Percentiles rank a stretch among this genome's conserved stretches.
Conservation (phyloP, 2,888 invertebrate species). For the Erpobdella octoculata region DNA sequence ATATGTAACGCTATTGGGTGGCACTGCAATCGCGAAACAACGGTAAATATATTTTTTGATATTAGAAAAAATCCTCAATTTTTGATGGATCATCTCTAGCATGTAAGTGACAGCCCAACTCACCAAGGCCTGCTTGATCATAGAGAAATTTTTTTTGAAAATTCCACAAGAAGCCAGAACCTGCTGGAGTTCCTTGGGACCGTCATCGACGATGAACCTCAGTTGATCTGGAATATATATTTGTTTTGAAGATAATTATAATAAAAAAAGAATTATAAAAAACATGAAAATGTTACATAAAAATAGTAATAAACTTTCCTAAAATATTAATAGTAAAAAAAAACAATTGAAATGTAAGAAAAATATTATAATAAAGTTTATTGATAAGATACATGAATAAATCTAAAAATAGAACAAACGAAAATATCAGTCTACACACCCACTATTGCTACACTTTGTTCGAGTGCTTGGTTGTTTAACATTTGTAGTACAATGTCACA, state of each 20-base stretch:
- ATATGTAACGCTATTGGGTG: too few relatives aligned
- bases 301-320: background rate
- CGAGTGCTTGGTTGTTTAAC: too few relatives aligned
- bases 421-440: too few relatives aligned
- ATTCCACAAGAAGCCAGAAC: background rate
- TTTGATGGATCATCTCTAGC: too few relatives aligned
- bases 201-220: background rate
- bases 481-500: constrained; percentile 11
- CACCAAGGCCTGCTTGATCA: background rate
- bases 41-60: too few relatives aligned
- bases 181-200: background rate
- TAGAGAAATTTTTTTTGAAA: background rate
- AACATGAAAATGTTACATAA: background rate
- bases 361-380: background rate
- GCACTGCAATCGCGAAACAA: too few relatives aligned
- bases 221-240: background rate
- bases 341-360: background rate
- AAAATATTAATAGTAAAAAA: background rate
- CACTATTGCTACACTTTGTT: too few relatives aligned
- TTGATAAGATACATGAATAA: background rate
- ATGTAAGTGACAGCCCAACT: too few relatives aligned
- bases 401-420: too few relatives aligned
- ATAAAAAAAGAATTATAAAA: background rate
- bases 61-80: too few relatives aligned
- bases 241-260: background rate